A percentile compares a stretch with the other conserved stretches of the same genome.
Evolutionary conservation across 2,113 vertebrate species (phyloP).

Genomic region (Entosphenus tridentatus): DNA sequence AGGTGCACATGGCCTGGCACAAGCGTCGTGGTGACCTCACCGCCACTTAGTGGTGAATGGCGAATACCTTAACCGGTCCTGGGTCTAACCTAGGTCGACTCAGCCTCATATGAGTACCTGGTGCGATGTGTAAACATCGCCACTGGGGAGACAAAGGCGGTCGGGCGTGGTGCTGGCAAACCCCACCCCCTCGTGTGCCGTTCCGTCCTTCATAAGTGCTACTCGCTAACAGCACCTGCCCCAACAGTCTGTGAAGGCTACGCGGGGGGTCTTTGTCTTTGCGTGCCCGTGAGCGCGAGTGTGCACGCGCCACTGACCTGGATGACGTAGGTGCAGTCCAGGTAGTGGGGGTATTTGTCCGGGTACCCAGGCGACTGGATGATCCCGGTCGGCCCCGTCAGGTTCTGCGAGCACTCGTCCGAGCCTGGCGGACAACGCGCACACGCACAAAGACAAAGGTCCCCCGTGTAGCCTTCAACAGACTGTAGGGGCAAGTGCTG

Average conservation of each 20-base stretch:
- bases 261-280: neutral
- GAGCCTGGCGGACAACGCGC: slow-evolving; percentile 32
- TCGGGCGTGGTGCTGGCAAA: too few species aligned
- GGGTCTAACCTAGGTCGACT: too few species aligned
- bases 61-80: too few species aligned
- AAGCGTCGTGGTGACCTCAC: neutral
- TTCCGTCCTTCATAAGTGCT: neutral
- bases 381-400: slow-evolving; percentile 51
- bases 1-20: neutral
- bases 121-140: too few species aligned
- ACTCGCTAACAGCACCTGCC: neutral
- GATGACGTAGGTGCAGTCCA: slow-evolving; percentile 88
- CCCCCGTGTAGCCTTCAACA: too few species aligned
- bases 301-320: slow-evolving; percentile 12
- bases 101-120: too few species aligned
- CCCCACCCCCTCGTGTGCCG: neutral
- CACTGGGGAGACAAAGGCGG: too few species aligned
- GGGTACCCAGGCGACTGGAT: slow-evolving; percentile 87
- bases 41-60: neutral
- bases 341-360: slow-evolving; percentile 92
- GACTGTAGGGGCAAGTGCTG: too few species aligned
- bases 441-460: slow-evolving; percentile 9
- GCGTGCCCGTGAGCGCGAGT: neutral
- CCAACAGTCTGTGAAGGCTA: neutral
- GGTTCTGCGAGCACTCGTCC: slow-evolving; percentile 90